Evolutionary conservation across 2,888 invertebrate species (phyloP), one percentile per base, ranked within the genome.

Genomic region (Lymantria monacha): DNA sequence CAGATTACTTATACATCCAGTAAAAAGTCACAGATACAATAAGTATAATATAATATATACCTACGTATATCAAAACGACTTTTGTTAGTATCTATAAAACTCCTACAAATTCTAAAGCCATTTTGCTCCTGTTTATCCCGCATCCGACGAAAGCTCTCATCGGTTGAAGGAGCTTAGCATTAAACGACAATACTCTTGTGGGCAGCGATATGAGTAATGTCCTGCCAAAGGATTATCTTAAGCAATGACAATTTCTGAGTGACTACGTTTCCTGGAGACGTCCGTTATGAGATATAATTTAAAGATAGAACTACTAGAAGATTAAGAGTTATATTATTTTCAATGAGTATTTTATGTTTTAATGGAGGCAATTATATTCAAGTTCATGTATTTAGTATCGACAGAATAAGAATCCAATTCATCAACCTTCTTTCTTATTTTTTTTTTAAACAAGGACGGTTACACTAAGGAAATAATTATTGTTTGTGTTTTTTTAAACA

Each of bases 151-250:
- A 78, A 81, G 81, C 74, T 59, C 57, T 77, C 70, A 83, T 83
- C 79, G 57, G 70, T 84, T 80, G 81, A 69, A 69, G 53, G 59
- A 79, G 85, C 85, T 86, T 85, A 85, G 71, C 83, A 83, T 85
- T 86, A 82, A 79, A 78, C 72, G 52, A 49, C 46, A 46, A 59
- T 49, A 58, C 53, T 52, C 44, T 48, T 50, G 63, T 59, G 54
- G 59, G 63, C 37, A 56, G 57, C 63, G 60, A 61, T 61, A 11
- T 74, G 69, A 73, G 45, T 67, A 59, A 72, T 72, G 59, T 43
- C 46, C 48, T 42, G 42, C 30, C 13, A 31, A 53, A 53, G 65
- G 69, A 69, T 72, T 65, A 73, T 66, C 70, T 63, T n/a, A 40
- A 41, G 41, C 55, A 57, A 42, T 31, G 67, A 66, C 67, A 62